Conservation (phyloP, 1,140 invertebrate genomes). For the Heliconius nattereri region DNA sequence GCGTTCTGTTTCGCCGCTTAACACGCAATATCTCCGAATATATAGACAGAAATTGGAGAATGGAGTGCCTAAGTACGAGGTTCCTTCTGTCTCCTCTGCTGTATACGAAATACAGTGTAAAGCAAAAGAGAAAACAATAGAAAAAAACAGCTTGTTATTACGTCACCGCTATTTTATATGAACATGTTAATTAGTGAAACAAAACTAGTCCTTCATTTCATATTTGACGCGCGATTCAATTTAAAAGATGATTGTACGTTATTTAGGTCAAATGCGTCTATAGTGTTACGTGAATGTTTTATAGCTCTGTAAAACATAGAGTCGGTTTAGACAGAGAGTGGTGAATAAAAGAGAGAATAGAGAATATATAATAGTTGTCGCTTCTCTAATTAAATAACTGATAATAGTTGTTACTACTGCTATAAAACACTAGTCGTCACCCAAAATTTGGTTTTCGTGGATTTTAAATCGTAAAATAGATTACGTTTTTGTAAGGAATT, state of each 20-base stretch:
- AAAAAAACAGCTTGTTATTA: neutral
- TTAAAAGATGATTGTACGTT: constrained; percentile 28
- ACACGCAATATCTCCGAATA: too few relatives aligned
- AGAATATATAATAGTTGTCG: too few relatives aligned
- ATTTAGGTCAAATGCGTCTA: constrained; percentile 34
- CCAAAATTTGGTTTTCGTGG: too few relatives aligned
- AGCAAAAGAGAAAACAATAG: neutral
- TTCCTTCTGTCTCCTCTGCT: too few relatives aligned
- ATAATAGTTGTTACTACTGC: too few relatives aligned
- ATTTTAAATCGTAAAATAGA: too few relatives aligned
- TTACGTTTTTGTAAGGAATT: too few relatives aligned
- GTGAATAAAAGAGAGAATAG: neutral
- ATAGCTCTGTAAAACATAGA: neutral
- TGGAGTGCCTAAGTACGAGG: too few relatives aligned
- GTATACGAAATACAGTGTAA: neutral
- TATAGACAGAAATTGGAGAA: too few relatives aligned
- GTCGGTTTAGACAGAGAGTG: neutral
- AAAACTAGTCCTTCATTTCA: constrained; percentile 21
- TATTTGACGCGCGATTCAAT: constrained; percentile 36
- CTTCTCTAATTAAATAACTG: too few relatives aligned
- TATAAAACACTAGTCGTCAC: too few relatives aligned
- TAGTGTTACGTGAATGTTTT: neutral
- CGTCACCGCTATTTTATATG: neutral
- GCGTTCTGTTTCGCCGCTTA: too few relatives aligned
- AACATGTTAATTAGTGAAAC: constrained; percentile 22